Conservation (phyloP, 2,797 vertebrate genomes). For the Chelidonichthys spinosus region DNA sequence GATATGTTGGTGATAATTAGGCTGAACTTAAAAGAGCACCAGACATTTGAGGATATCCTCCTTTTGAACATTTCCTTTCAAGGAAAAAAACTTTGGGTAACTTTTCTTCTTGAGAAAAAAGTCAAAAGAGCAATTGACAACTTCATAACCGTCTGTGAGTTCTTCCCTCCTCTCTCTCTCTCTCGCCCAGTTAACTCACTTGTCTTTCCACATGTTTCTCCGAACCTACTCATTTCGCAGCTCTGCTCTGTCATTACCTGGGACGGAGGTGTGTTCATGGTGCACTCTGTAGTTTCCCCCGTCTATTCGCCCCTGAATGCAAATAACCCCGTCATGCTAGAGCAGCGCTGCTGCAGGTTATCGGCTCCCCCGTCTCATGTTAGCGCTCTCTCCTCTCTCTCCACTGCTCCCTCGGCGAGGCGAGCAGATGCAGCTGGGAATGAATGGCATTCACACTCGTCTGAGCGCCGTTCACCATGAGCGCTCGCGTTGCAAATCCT, state of each 20-base stretch:
- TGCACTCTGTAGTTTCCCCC: conserved; percentile 65
- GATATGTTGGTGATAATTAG: conserved; percentile 71
- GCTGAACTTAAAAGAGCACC: conserved; percentile 61
- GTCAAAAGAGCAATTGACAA: conserved; percentile 27
- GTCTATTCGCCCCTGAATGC: conserved; percentile 52
- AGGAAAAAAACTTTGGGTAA: conserved; percentile 51
- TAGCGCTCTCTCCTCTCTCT: conserved; percentile 32
- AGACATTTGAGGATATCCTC: conserved; percentile 51
- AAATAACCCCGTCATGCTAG: conserved; percentile 52
- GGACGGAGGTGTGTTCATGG: conserved; percentile 57
- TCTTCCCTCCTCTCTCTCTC: conserved; percentile 47
- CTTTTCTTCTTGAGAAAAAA: conserved; percentile 47
- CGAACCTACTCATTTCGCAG: conserved; percentile 71
- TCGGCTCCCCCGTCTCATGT: conserved; percentile 40
- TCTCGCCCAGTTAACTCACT: conserved; percentile 59
- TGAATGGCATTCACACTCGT: conserved; percentile 51
- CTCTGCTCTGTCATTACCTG: conserved; percentile 78
- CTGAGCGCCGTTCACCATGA: conserved; percentile 39
- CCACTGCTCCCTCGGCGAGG: conserved; percentile 42
- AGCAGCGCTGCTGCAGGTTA: conserved; percentile 28
- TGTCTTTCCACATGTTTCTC: conserved; percentile 65
- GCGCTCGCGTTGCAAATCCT: conserved; percentile 38
- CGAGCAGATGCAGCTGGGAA: conserved; percentile 48
- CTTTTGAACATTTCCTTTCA: conserved; percentile 58
- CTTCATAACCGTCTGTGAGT: conserved; percentile 54